Conservation (phyloP, 1,140 invertebrate species). For the Microvelia longipes region DNA sequence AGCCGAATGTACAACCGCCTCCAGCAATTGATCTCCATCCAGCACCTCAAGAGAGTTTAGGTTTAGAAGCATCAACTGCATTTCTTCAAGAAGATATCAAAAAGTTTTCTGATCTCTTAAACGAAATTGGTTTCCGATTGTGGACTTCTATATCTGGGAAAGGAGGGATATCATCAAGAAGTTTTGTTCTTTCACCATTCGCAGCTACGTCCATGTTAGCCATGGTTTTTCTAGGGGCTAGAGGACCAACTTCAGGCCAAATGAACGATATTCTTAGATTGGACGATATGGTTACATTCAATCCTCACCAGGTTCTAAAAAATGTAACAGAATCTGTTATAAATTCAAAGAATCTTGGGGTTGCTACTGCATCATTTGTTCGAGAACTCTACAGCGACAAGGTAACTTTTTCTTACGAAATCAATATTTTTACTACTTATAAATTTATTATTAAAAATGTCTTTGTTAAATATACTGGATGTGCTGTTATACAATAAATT, state of each 20-base stretch:
- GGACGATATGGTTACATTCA: conserved; percentile 74
- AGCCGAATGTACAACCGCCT: conserved; percentile 11
- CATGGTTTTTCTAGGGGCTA: conserved; percentile 74
- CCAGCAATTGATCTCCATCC: conserved; percentile 35
- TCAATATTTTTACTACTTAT: no score
- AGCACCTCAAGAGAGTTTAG: conserved; percentile 45
- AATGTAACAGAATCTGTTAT: conserved; percentile 63
- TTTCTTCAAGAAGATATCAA: conserved; percentile 49
- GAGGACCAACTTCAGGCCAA: conserved; percentile 71
- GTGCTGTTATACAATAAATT: no score
- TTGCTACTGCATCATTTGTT: conserved; percentile 57
- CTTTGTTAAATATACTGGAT: no score
- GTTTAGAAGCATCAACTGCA: conserved; percentile 53
- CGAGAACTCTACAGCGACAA: conserved; percentile 61
- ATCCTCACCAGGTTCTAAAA: conserved; percentile 67
- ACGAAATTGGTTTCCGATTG: conserved; percentile 65
- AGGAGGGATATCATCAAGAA: conserved; percentile 52
- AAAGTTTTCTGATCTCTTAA: conserved; percentile 58
- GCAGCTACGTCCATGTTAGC: conserved; percentile 66
- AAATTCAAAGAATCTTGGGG: conserved; percentile 41
- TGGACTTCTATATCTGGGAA: conserved; percentile 52
- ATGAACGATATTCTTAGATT: conserved; percentile 73
- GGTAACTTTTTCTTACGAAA: no score
- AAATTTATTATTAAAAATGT: no score
- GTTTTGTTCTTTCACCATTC: conserved; percentile 69